Evolutionary conservation across 2,797 vertebrate genomes (phyloP), one percentile per base, ranked within the genome.

Genomic region (Choloepus didactylus): DNA sequence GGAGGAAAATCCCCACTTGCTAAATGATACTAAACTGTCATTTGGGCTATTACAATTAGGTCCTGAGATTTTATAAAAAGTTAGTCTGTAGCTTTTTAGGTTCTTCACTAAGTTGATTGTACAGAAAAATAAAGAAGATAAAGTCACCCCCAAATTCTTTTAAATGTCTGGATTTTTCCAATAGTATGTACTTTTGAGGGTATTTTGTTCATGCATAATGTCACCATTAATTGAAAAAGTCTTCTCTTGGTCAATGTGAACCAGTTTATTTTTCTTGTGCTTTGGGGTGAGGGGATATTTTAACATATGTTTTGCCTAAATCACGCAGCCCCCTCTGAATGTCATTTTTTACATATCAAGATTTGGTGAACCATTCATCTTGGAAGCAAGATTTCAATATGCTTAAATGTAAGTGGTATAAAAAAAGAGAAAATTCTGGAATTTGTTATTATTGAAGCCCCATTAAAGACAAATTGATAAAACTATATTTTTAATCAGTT

Each of bases 391-490:
- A 92, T 95, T 97, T 82, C 95, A 97, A 89, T 92, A 49, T 96
- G 92, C 73, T 85, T 93, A 97, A 66, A 81, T 86, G 93, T 97
- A 93, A 75, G 93, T 97, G 86, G 90, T 97, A 23, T 94, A 62
- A 85, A 97, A 95, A 87, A 97, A 46, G 93, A 96, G 76, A 97
- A 94, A 94, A 66, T 79, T 91, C 84, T 93, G 60, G 49, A 56
- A 54, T 96, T 93, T 97, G 87, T 98, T 98, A 64, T 92, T 97
- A 91, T 90, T 97, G 96, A 97, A 97, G 96, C 93, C 97, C 95
- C 97, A 54, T 87, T 96, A 35, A 90, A 97, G 89, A 92, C 85
- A 93, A 89, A 96, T 64, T 84, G 44, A 79, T 96, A 98, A 77
- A 95, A 96, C 96, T 94, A 82, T 96, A 77, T 87, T 96, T 94